Evolutionary conservation across 2,888 invertebrate genomes (phyloP).

Genomic region (Silvanus unidentatus): DNA sequence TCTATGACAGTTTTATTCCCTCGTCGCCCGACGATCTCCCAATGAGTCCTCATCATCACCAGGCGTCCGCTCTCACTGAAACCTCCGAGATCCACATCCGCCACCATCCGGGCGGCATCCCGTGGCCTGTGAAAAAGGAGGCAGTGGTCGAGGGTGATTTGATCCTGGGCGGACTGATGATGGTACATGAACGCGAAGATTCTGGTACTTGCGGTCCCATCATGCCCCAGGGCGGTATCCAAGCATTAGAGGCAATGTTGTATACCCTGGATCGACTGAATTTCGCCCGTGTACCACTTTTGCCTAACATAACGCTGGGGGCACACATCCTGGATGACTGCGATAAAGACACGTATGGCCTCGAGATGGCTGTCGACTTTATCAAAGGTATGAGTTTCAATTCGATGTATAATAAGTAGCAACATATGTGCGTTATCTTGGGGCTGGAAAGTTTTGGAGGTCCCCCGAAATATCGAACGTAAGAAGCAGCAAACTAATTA

Average conservation of each 20-base stretch:
- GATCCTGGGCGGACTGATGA: conserved; percentile 87
- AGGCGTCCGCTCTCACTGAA: conserved; percentile 15
- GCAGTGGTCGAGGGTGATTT: conserved; percentile 85
- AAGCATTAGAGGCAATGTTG: conserved; percentile 87
- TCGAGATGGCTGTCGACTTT: conserved; percentile 94
- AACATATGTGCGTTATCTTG: no score
- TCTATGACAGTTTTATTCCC: conserved; percentile 13
- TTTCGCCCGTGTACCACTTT: conserved; percentile 55
- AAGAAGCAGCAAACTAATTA: no score
- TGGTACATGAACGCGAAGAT: conserved; percentile 90
- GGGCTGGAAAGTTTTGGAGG: no score
- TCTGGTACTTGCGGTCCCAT: conserved; percentile 84
- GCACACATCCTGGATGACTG: conserved; percentile 91
- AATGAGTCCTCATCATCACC: conserved; percentile 14
- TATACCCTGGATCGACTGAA: conserved; percentile 82
- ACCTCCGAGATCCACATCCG: conserved; percentile 19
- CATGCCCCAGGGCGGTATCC: conserved; percentile 89
- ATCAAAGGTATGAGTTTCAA: conserved; percentile 73
- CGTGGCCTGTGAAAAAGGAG: conserved; percentile 80
- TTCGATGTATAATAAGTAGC: neutral
- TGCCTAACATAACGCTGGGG: conserved; percentile 76
- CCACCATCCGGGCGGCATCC: conserved; percentile 33
- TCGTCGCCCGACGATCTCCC: conserved; percentile 6
- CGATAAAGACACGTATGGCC: conserved; percentile 91
- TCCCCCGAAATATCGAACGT: no score